Conservation (phyloP, 2,888 invertebrate genomes). For the Xylophagus ater region DNA sequence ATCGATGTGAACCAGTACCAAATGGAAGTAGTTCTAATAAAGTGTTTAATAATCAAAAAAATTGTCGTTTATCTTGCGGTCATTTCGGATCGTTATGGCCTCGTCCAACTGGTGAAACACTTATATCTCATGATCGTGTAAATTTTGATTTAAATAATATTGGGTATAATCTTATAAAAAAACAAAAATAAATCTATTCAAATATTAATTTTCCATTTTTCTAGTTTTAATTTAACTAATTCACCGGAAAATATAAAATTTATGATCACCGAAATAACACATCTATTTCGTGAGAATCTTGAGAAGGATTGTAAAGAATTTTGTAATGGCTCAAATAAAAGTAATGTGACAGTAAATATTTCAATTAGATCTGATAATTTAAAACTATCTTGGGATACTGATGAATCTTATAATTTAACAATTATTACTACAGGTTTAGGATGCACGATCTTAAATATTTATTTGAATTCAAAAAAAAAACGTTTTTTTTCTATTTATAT, state of each 20-base stretch:
- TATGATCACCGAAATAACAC: slow-evolving; percentile 46
- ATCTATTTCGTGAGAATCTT: slow-evolving; percentile 46
- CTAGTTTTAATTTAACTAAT: slow-evolving; percentile 44
- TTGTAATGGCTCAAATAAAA: slow-evolving; percentile 41
- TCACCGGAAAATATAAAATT: slow-evolving; percentile 40
- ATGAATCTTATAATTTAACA: slow-evolving; percentile 55
- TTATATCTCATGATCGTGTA: slow-evolving; percentile 35
- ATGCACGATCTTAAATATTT: background rate
- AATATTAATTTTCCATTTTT: slow-evolving; percentile 9
- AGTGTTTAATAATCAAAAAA: slow-evolving; percentile 39
- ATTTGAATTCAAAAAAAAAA: background rate
- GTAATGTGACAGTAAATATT: slow-evolving; percentile 48
- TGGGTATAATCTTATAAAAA: slow-evolving; percentile 28
- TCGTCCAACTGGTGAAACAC: slow-evolving; percentile 46
- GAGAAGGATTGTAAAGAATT: slow-evolving; percentile 47
- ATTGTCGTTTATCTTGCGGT: slow-evolving; percentile 59
- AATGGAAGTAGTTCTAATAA: background rate
- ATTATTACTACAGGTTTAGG: slow-evolving; percentile 46
- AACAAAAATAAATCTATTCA: background rate
- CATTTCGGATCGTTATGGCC: slow-evolving; percentile 61
- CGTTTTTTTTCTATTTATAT: slow-evolving; percentile 8
- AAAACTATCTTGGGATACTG: slow-evolving; percentile 52
- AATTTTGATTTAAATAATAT: slow-evolving; percentile 47
- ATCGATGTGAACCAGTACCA: slow-evolving; percentile 4
- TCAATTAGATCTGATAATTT: slow-evolving; percentile 42